phyloP scores from a whole-genome alignment of 2,888 invertebrate genomes.

The Luperina nickerlii region DNA sequence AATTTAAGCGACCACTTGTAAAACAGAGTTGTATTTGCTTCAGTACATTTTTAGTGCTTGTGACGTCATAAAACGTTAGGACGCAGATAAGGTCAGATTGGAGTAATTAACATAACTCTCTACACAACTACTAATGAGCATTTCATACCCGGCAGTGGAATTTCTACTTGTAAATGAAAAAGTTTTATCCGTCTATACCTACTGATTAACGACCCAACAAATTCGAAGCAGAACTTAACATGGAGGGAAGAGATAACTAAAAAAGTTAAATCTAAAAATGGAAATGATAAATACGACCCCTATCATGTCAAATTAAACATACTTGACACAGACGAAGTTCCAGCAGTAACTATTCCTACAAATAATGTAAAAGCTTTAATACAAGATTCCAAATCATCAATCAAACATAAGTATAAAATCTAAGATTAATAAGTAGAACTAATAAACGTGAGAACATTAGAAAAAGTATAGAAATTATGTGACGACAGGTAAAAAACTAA shows the following conservation, averaged over 20 bases:
- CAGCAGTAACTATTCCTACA: background rate
- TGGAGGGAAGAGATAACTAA: background rate
- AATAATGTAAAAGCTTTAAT: background rate
- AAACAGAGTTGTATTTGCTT: conserved; percentile 47
- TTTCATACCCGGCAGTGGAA: conserved; percentile 23
- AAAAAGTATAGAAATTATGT: conserved; percentile 53
- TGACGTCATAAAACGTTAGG: conserved; percentile 50
- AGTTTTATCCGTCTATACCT: conserved; percentile 8
- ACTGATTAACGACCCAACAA: background rate
- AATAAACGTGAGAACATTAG: conserved; percentile 64
- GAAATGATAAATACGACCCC: background rate
- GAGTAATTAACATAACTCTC: conserved; percentile 55
- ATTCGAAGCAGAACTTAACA: background rate
- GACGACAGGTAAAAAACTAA: conserved; percentile 65
- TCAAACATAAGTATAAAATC: conserved; percentile 36
- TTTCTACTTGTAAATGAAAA: conserved; percentile 19
- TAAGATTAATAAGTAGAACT: conserved; percentile 44
- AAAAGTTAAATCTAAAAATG: background rate
- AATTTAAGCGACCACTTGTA: conserved; percentile 49
- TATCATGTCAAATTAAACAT: background rate
- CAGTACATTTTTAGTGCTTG: conserved; percentile 54
- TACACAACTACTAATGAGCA: conserved; percentile 44
- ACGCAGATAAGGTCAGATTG: conserved; percentile 44
- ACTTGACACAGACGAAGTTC: background rate
- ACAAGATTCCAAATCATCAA: conserved; percentile 6